Percentiles rank a stretch among this genome's conserved stretches.
Evolutionary conservation across 2,797 vertebrate species (phyloP).

Genomic region (Buphagus erythrorhynchus): DNA sequence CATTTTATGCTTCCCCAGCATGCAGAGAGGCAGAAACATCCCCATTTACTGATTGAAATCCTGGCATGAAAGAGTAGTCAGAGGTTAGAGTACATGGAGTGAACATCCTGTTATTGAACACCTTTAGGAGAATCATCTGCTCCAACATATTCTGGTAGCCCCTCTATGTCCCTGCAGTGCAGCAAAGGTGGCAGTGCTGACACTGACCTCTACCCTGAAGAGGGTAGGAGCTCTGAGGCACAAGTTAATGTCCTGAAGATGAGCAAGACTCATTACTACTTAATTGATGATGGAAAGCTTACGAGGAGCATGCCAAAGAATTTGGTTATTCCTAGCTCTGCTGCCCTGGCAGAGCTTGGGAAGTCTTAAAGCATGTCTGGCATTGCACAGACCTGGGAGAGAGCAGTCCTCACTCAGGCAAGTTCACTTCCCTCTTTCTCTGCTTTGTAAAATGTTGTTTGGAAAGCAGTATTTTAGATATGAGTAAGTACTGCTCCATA

Average conservation of each 20-base stretch:
- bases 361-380: background rate
- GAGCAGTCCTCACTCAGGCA: background rate
- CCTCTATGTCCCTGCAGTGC: background rate
- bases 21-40: background rate
- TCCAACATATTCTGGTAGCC: background rate
- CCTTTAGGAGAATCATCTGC: background rate
- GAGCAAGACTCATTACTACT: background rate
- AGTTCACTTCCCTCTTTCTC: background rate
- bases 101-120: background rate
- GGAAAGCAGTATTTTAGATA: background rate
- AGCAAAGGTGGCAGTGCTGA: background rate
- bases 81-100: background rate
- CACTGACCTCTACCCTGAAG: background rate
- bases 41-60: background rate
- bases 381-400: background rate
- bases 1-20: background rate
- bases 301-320: background rate
- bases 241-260: background rate
- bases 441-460: background rate
- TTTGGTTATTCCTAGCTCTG: constrained; percentile 24
- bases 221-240: background rate
- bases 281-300: background rate
- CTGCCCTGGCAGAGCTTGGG: background rate
- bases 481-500: background rate
- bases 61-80: background rate